phyloP scores from a whole-genome alignment of 2,113 vertebrate species.

The Erythrocercus mccallii region DNA sequence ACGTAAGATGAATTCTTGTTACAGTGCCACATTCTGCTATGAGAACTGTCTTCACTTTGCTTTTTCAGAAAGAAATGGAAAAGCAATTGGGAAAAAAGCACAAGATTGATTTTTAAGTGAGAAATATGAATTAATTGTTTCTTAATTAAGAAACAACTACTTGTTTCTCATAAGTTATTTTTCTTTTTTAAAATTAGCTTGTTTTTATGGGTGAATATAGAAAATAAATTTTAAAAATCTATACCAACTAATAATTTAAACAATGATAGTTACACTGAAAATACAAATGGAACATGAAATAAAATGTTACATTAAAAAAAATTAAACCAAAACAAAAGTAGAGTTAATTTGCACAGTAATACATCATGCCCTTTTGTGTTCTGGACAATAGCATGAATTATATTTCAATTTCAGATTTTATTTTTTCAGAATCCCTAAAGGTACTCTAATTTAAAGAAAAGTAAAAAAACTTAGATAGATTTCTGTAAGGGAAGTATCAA shows the following conservation, averaged over 20 bases:
- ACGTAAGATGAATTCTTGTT: neutral
- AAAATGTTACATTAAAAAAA: neutral
- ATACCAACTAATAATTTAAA: neutral
- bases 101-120: neutral
- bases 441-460: neutral
- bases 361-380: neutral
- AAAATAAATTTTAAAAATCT: neutral
- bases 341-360: neutral
- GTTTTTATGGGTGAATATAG: neutral
- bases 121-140: neutral
- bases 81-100: neutral
- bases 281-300: neutral
- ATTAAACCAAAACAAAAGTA: neutral
- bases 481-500: neutral
- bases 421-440: neutral
- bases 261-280: neutral
- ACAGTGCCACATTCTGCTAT: neutral
- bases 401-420: neutral
- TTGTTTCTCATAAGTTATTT: neutral
- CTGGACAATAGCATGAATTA: neutral
- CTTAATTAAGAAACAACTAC: neutral
- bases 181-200: neutral
- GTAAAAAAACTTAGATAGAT: neutral
- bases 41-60: neutral
- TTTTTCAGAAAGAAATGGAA: neutral